A percentile compares a stretch with the other conserved stretches of the same genome.
These are phyloP conservation scores for Tor tambroides DNA, from an alignment of 2,113 vertebrate species.

Conservation along the genomic window DNA sequence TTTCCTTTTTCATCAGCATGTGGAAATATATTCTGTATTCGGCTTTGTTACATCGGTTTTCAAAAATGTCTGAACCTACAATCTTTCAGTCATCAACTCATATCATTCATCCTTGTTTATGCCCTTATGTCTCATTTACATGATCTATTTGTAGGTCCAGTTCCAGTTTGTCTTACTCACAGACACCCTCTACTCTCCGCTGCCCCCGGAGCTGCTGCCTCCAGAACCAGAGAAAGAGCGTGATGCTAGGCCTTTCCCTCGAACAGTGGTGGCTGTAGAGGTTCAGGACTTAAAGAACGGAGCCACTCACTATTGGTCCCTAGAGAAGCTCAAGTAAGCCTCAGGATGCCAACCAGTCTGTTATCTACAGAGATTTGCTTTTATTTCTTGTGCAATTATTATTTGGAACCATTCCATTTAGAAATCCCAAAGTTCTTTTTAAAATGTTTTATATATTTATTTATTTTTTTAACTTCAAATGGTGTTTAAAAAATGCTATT, in stretches of 20 bases:
- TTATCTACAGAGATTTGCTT: neutral
- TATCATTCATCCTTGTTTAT: neutral
- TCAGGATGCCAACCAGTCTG: neutral
- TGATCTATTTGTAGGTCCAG: conserved; percentile 82
- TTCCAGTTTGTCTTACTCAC: conserved; percentile 98
- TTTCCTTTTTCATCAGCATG: neutral
- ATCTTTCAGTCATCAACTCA: neutral
- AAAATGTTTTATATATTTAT: neutral
- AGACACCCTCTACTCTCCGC: conserved; percentile 92
- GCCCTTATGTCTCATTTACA: neutral
- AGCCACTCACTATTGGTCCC: conserved; percentile 96
- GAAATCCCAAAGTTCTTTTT: neutral
- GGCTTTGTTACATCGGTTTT: neutral
- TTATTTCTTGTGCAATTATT: neutral
- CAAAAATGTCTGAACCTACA: neutral
- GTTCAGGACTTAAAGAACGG: conserved; percentile 98
- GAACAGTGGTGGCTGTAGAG: conserved; percentile 94
- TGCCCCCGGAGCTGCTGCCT: conserved; percentile 89
- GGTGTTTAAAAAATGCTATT: neutral
- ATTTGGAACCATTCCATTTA: neutral
- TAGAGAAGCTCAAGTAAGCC: conserved; percentile 94
- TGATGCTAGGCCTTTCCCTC: conserved; percentile 84
- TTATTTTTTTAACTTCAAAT: neutral
- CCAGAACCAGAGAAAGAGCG: conserved; percentile 81
- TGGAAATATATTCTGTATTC: neutral